Base-by-base conservation (phyloP, 2,113 vertebrate species). In the Physeter macrocephalus region DNA sequence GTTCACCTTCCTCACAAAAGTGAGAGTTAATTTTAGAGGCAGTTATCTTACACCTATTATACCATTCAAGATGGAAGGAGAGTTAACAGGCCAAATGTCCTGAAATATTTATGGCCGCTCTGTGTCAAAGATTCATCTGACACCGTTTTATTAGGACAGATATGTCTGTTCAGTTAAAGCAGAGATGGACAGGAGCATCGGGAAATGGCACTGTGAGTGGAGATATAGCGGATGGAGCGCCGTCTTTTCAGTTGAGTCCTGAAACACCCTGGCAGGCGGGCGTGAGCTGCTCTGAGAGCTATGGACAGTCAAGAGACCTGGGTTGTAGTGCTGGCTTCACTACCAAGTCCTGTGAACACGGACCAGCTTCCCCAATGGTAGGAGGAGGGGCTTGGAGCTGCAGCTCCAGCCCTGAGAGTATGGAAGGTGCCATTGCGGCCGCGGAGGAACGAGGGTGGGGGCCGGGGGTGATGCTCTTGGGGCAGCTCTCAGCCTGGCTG, bases 21-120 rank as follows among this genome's bases (percentile, higher is more conserved):
- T 12, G 67, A 83, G 43, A 82, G 92, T 62, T 96, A 82, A 93
- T 83, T 87, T 87, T 69, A 74, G 59, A 94, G 77, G 71, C 82
- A 64, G 88, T 94, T 92, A 82, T 92, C 86, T 88, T 29, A 83
- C 0, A 94, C 89, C 52, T 41, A 93, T 95, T 62, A 92, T 6
- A 75, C 66, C 61, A 74, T 54, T 91, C 31, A 59, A 80, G 94
- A 78, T 61, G 23, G 89, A 93, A 92, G 72, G 77, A 88, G 85
- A 87, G 87, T 85, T 90, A 94, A 71, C 66, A 96, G 85, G 67
- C 34, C 43, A 91, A 96, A 96, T 25, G 71, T 67, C 43, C 90
- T 2, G 3, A 88, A 94, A 85, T 93, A 95, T 95, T 96, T 96
- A 94, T 66, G 92, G 62, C 71, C 57, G 27, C 46, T 91, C 34